Percentiles rank a stretch among this genome's conserved stretches.
These are phyloP conservation scores for Limnodromus scolopaceus DNA, from an alignment of 2,797 vertebrate genomes.

Conservation along the genomic window DNA sequence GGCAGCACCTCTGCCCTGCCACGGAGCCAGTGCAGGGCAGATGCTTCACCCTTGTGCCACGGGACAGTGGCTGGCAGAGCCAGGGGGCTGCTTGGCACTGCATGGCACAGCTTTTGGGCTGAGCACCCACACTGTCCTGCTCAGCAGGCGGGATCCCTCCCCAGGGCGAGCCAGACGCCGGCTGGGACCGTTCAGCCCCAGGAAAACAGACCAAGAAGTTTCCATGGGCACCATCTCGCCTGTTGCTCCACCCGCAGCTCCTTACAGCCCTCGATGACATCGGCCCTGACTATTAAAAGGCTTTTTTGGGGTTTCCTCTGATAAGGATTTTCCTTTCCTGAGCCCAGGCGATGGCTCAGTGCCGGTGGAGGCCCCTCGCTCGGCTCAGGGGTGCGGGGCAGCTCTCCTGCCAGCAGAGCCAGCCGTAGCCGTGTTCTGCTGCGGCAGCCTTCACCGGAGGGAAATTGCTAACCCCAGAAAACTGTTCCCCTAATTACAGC, in stretches of 20 bases:
- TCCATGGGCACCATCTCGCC: not conserved
- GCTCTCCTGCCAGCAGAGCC: not conserved
- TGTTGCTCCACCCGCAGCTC: not conserved
- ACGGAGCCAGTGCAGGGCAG: fast-evolving
- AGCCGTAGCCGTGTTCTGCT: not conserved
- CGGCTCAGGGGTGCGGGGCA: not conserved
- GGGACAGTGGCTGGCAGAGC: not conserved
- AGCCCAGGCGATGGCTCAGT: not conserved
- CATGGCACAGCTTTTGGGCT: not conserved
- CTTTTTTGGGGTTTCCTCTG: not conserved
- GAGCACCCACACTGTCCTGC: not conserved
- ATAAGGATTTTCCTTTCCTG: not conserved
- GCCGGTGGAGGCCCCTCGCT: not conserved
- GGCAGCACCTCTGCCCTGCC: not conserved
- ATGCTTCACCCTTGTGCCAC: not conserved
- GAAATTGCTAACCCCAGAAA: conserved; percentile 49
- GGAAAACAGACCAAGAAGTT: not conserved
- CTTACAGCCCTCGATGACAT: not conserved
- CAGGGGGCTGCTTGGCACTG: not conserved
- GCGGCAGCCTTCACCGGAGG: not conserved
- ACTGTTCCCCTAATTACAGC: conserved; percentile 51
- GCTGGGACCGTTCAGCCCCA: not conserved
- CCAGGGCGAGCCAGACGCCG: not conserved
- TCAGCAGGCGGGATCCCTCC: not conserved
- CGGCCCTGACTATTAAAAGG: not conserved